These are phyloP conservation scores for Diabrotica virgifera DNA, from an alignment of 1,140 invertebrate genomes.

Conservation along the genomic window DNA sequence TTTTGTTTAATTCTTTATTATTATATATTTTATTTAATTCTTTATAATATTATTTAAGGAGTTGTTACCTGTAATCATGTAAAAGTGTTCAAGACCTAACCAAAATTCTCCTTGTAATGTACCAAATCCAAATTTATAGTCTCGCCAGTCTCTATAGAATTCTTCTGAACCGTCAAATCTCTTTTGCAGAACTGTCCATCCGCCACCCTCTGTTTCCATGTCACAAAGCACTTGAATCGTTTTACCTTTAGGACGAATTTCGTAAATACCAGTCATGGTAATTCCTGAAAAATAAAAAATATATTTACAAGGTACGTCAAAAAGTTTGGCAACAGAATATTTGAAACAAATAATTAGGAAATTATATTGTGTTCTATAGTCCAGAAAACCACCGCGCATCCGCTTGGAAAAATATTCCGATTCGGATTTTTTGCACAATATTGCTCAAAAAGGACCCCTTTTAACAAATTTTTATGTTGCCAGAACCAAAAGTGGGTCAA, in stretches of 20 bases:
- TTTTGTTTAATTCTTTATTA: no score
- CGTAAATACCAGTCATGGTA: conserved; percentile 45
- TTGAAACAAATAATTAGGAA: no score
- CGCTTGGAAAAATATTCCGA: no score
- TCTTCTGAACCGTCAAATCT: conserved; percentile 60
- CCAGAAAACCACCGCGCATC: no score
- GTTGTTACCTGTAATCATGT: conserved; percentile 44
- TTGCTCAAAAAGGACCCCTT: no score
- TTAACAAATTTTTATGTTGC: no score
- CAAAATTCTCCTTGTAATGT: conserved; percentile 53
- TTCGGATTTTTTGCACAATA: no score
- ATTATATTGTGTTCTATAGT: no score
- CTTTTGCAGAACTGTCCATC: conserved; percentile 64
- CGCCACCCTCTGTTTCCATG: conserved; percentile 53
- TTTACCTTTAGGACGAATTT: neutral
- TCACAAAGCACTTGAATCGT: conserved; percentile 64
- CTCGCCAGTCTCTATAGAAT: conserved; percentile 61
- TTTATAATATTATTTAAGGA: neutral
- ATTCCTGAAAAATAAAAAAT: neutral
- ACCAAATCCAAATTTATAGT: conserved; percentile 59
- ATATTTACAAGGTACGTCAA: no score
- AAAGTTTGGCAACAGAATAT: no score
- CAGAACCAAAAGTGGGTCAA: no score
- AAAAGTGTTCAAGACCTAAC: conserved; percentile 51
- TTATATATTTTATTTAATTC: no score